Conservation (phyloP, 2,797 vertebrate species). For the Lepilemur ruficaudatus region DNA sequence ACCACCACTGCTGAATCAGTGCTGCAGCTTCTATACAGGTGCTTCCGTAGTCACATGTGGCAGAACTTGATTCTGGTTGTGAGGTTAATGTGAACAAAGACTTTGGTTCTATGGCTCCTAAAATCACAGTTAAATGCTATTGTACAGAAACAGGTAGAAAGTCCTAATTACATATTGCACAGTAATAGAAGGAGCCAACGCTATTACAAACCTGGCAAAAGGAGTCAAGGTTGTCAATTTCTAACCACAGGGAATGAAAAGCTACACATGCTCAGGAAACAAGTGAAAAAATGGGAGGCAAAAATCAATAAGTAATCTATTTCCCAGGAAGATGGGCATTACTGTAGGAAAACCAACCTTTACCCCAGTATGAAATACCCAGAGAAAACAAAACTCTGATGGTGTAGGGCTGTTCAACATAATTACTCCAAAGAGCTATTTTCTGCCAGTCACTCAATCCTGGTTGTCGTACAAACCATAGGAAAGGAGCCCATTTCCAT, state of each 20-base stretch:
- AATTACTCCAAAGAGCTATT: not conserved
- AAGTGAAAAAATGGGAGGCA: not conserved
- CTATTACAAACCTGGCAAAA: not conserved
- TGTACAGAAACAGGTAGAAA: not conserved
- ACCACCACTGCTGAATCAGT: not conserved
- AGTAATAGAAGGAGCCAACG: not conserved
- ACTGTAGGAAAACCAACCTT: not conserved
- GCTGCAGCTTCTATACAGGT: not conserved
- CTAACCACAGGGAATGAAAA: not conserved
- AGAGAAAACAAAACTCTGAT: not conserved
- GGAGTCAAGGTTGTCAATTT: not conserved
- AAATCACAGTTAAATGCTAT: slow-evolving; percentile 18
- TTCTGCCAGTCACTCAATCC: not conserved
- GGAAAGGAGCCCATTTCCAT: not conserved
- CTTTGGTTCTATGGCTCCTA: not conserved
- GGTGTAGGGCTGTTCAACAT: not conserved
- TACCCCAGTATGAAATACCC: not conserved
- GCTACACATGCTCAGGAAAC: not conserved
- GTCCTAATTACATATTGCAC: not conserved
- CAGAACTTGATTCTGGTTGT: not conserved
- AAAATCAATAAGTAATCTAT: slow-evolving; percentile 22
- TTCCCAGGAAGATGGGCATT: not conserved
- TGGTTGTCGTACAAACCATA: not conserved
- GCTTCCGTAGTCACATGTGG: not conserved
- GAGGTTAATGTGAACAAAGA: slow-evolving; percentile 15